phyloP scores from a whole-genome alignment of 2,797 vertebrate species.

The Chrosomus eos region DNA sequence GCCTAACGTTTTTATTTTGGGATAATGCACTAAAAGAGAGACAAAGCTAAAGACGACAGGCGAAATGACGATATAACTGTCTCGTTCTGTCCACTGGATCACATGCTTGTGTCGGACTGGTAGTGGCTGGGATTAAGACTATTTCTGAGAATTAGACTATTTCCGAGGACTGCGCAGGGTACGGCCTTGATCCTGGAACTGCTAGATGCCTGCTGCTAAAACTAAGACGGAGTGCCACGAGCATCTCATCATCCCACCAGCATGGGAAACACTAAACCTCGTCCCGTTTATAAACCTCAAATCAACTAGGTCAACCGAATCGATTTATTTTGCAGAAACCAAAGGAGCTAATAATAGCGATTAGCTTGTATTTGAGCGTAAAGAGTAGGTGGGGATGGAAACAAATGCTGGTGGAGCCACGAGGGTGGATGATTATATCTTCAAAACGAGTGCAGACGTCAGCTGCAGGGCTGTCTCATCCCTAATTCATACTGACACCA shows the following conservation, averaged over 20 bases:
- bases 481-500: conserved; percentile 60
- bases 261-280: neutral
- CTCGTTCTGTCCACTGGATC: neutral
- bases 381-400: conserved; percentile 25
- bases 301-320: conserved; percentile 64
- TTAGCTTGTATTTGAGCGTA: conserved; percentile 49
- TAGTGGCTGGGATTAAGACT: conserved; percentile 11
- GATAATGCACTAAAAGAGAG: neutral
- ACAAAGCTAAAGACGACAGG: neutral
- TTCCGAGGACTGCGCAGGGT: neutral
- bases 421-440: conserved; percentile 58
- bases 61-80: neutral
- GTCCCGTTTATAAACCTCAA: neutral
- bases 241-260: conserved; percentile 1
- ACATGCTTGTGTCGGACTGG: neutral
- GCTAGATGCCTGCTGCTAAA: conserved; percentile 3
- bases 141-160: neutral
- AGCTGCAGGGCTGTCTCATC: conserved; percentile 48
- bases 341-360: conserved; percentile 60
- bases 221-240: neutral
- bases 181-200: conserved; percentile 11
- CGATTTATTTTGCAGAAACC: conserved; percentile 59
- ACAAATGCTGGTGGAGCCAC: neutral
- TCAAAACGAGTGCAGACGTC: conserved; percentile 53
- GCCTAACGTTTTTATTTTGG: neutral